Evolutionary conservation across 1,140 invertebrate genomes (phyloP).

Genomic region (Bombus polaris): DNA sequence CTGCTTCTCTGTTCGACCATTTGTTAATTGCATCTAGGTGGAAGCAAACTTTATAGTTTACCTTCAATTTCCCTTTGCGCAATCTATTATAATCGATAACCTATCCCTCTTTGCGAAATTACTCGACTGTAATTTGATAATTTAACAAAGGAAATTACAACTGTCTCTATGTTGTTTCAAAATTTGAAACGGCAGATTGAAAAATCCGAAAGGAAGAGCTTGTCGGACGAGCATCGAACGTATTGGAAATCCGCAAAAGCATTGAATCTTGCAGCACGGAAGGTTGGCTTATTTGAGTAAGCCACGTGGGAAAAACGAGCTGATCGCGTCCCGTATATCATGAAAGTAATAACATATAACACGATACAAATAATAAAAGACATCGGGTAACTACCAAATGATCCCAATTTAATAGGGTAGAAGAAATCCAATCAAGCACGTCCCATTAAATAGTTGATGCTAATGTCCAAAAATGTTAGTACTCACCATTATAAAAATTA

Average conservation of each 20-base stretch:
- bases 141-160: neutral
- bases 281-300: conserved; percentile 32
- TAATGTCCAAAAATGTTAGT: neutral
- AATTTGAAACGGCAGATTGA: neutral
- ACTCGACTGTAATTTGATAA: neutral
- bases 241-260: neutral
- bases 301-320: conserved; percentile 36
- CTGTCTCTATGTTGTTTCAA: neutral
- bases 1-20: neutral
- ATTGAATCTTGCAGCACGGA: neutral
- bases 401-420: conserved; percentile 7
- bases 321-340: conserved; percentile 32
- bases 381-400: neutral
- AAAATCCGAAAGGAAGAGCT: neutral
- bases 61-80: neutral
- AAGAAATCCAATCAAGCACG: neutral
- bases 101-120: neutral
- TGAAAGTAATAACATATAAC: conserved; percentile 20
- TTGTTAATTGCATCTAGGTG: neutral
- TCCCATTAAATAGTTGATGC: neutral
- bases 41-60: neutral
- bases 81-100: neutral
- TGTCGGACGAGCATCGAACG: no score
- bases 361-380: conserved; percentile 35
- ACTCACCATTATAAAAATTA: neutral